These are phyloP conservation scores for Otocyon megalotis DNA, from an alignment of 2,113 vertebrate species.

Conservation along the genomic window DNA sequence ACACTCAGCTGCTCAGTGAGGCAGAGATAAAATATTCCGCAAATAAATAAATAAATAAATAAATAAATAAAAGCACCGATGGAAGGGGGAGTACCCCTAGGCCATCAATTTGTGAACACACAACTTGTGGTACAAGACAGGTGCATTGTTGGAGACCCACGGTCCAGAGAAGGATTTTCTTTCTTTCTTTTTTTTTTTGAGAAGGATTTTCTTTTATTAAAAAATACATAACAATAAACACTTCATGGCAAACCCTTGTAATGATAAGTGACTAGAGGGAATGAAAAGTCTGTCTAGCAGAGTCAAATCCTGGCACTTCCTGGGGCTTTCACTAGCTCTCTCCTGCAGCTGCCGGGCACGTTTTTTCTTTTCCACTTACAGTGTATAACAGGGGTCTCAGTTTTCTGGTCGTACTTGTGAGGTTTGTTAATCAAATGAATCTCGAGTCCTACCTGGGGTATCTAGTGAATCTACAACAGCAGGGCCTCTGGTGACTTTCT, in stretches of 20 bases:
- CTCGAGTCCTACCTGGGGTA: background rate
- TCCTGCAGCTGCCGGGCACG: background rate
- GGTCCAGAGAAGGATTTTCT: background rate
- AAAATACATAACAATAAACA: background rate
- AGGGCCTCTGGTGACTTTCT: background rate
- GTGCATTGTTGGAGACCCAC: background rate
- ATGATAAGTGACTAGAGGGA: background rate
- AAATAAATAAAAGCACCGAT: background rate
- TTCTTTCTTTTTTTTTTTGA: no score
- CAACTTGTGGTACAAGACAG: background rate
- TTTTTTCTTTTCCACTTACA: background rate
- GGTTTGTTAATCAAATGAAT: conserved; percentile 78
- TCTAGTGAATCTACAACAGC: background rate
- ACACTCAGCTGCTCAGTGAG: conserved; percentile 46
- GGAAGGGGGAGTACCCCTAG: background rate
- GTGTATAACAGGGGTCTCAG: conserved; percentile 6
- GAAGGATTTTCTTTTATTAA: background rate
- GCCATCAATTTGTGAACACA: conserved; percentile 32
- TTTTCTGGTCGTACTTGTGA: background rate
- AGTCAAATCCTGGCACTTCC: background rate
- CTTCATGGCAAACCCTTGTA: conserved; percentile 18
- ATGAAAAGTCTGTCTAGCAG: background rate
- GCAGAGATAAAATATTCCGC: conserved; percentile 56
- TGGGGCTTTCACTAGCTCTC: background rate
- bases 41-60: background rate